Conservation (phyloP, 37 sponge, comb jelly and placozoan genomes). For the Beroe forskalii region DNA sequence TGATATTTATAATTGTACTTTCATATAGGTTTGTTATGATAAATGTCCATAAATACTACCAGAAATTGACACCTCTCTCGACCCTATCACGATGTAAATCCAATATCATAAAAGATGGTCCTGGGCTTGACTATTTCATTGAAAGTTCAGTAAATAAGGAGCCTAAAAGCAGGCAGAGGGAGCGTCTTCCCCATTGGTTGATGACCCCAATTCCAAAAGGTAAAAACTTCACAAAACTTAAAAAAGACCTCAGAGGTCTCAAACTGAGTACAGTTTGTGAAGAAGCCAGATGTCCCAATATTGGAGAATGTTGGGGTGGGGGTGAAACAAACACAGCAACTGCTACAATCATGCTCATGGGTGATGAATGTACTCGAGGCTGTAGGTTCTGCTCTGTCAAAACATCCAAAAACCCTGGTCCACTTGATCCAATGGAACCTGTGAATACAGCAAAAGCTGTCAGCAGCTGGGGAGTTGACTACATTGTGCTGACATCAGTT, state of each 20-base stretch:
- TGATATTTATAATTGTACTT: too few species aligned
- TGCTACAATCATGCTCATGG: conserved; percentile 98
- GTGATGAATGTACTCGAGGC: conserved; percentile 96
- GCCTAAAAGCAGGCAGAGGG: background rate
- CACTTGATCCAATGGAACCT: conserved; percentile 95
- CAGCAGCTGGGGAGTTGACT: conserved; percentile 85
- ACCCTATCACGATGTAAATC: background rate
- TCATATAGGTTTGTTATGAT: background rate
- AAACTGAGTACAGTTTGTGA: conserved; percentile 94
- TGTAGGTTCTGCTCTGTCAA: conserved; percentile 99
- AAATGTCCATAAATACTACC: background rate
- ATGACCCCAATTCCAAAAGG: conserved; percentile 85
- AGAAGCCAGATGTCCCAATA: conserved; percentile 98
- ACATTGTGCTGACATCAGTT: conserved; percentile 97
- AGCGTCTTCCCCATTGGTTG: conserved; percentile 87
- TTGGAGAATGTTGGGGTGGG: conserved; percentile 99
- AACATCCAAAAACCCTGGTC: conserved; percentile 87
- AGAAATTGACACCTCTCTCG: background rate
- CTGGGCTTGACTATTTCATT: conserved; percentile 50
- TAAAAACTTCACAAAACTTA: conserved; percentile 75
- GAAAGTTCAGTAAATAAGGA: background rate
- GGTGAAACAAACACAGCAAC: conserved; percentile 88
- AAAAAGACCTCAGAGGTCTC: conserved; percentile 77
- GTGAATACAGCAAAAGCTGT: conserved; percentile 85
- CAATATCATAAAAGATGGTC: background rate